These are phyloP conservation scores for Amphiprion ocellaris DNA, from an alignment of 2,113 vertebrate genomes.

Conservation along the genomic window DNA sequence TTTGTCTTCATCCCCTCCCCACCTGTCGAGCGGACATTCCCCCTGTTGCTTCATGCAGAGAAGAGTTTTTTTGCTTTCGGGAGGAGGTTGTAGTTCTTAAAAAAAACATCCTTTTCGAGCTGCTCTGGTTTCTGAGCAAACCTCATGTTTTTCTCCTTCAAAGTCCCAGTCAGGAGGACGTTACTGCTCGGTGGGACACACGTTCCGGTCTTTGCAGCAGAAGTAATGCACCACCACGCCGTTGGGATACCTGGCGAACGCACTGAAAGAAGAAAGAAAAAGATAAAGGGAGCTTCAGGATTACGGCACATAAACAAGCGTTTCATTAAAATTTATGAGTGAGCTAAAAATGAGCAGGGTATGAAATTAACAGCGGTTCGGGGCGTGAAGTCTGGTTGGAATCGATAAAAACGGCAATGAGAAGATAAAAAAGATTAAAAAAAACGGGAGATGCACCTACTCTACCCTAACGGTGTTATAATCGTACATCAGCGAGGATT, in stretches of 20 bases:
- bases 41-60: slow-evolving; percentile 47
- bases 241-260: slow-evolving; percentile 97
- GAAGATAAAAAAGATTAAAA: no score
- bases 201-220: slow-evolving; percentile 94
- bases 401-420: no score
- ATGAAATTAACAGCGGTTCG: no score
- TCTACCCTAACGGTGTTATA: no score
- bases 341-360: background rate
- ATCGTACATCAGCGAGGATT: no score
- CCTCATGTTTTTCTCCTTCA: no score
- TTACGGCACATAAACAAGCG: background rate
- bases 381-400: no score
- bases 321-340: background rate
- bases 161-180: background rate
- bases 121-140: no score
- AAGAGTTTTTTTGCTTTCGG: slow-evolving; percentile 16
- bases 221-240: slow-evolving; percentile 98
- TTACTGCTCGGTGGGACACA: slow-evolving; percentile 91
- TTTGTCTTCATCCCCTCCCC: background rate
- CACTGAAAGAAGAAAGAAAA: slow-evolving; percentile 81
- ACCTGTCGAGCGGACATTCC: slow-evolving; percentile 40
- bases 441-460: no score
- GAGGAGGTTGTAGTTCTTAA: background rate
- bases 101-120: no score
- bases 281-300: background rate